A percentile compares a stretch with the other conserved stretches of the same genome.
Evolutionary conservation across 2,888 invertebrate species (phyloP).

Genomic region (Catocala sponsa): DNA sequence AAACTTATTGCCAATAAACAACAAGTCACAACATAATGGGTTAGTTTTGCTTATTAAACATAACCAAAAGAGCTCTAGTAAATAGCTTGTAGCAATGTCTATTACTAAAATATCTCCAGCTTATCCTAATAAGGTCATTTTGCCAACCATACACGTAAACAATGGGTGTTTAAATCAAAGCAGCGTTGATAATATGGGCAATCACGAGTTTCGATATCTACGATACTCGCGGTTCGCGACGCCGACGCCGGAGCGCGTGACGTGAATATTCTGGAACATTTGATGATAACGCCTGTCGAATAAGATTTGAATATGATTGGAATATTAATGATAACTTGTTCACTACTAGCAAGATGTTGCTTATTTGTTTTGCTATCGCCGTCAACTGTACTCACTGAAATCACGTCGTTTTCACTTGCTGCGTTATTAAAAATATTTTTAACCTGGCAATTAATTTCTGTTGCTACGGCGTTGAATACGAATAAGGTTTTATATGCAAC

Average conservation of each 20-base stretch:
- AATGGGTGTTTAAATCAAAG: conserved; percentile 50
- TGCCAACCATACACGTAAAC: conserved; percentile 35
- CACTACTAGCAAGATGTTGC: conserved; percentile 62
- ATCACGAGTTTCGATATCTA: conserved; percentile 76
- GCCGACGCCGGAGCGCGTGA: conserved; percentile 68
- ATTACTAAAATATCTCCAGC: neutral
- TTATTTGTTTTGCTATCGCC: conserved; percentile 60
- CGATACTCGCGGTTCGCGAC: conserved; percentile 64
- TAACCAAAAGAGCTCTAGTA: too few species aligned
- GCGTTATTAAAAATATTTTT: too few species aligned
- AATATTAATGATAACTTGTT: conserved; percentile 84
- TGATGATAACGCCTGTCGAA: conserved; percentile 76
- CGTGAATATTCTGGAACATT: conserved; percentile 64
- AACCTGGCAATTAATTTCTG: too few species aligned
- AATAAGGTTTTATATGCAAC: too few species aligned
- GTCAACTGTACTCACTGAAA: neutral
- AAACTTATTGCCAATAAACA: too few species aligned
- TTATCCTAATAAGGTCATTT: too few species aligned
- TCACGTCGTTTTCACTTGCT: too few species aligned
- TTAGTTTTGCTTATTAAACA: too few species aligned
- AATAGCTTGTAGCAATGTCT: neutral
- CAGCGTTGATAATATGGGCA: conserved; percentile 75
- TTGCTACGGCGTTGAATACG: too few species aligned
- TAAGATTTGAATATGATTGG: conserved; percentile 85
- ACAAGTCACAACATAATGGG: too few species aligned